phyloP scores from a whole-genome alignment of 2,888 invertebrate genomes.

The Pyrgus malvae region DNA sequence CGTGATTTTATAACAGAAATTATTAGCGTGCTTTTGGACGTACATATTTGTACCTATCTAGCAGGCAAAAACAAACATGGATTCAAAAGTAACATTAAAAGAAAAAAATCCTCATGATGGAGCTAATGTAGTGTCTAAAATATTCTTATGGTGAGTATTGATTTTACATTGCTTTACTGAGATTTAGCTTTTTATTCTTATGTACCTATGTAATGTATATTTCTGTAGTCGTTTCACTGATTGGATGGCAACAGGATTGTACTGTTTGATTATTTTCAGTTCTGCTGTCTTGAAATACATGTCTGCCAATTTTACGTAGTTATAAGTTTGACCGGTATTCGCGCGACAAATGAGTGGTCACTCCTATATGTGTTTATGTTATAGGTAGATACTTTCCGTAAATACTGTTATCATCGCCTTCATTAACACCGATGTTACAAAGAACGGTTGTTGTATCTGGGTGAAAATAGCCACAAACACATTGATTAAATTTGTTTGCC shows the following conservation, averaged over 20 bases:
- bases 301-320: background rate
- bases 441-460: too few species aligned
- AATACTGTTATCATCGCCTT: too few species aligned
- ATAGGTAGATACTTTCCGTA: too few species aligned
- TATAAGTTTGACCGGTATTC: too few species aligned
- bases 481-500: too few species aligned
- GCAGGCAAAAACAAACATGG: slow-evolving; percentile 68
- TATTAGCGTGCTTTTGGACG: too few species aligned
- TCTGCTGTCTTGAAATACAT: background rate
- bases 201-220: background rate
- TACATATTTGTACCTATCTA: background rate
- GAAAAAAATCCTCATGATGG: slow-evolving; percentile 83
- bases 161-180: background rate
- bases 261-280: background rate
- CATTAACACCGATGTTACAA: too few species aligned
- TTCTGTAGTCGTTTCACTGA: background rate
- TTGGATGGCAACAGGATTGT: background rate
- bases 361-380: too few species aligned
- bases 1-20: too few species aligned
- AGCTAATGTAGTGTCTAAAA: slow-evolving; percentile 82
- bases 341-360: too few species aligned
- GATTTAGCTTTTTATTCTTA: background rate
- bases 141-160: slow-evolving; percentile 84
- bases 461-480: too few species aligned
- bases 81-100: slow-evolving; percentile 82